A percentile compares a stretch with the other conserved stretches of the same genome.
phyloP scores from a whole-genome alignment of 2,113 vertebrate genomes.

The Stomatorhinus ivindoensis region DNA sequence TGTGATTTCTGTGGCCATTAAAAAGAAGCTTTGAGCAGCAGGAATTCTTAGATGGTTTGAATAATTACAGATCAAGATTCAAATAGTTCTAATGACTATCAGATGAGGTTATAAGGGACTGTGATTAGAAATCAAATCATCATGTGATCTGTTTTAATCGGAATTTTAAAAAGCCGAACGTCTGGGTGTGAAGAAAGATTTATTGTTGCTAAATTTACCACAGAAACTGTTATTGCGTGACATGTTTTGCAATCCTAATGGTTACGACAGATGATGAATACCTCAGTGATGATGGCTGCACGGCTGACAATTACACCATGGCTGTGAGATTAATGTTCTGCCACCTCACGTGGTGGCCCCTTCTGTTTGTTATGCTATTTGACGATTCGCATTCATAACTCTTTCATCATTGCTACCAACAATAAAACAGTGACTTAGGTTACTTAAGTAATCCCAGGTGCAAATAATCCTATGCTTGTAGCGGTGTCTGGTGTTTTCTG shows the following conservation, averaged over 20 bases:
- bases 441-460: not conserved
- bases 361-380: not conserved
- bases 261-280: constrained; percentile 25
- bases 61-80: not conserved
- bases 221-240: not conserved
- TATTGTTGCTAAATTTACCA: constrained; percentile 10
- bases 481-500: not conserved
- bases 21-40: not conserved
- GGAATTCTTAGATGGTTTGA: not conserved
- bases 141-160: not conserved
- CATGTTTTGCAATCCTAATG: constrained; percentile 16
- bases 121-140: constrained; percentile 1
- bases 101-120: not conserved
- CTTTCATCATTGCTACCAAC: not conserved
- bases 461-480: not conserved
- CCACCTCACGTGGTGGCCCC: not conserved
- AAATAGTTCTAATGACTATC: not conserved
- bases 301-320: constrained; percentile 17
- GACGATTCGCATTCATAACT: not conserved
- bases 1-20: not conserved
- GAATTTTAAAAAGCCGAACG: not conserved
- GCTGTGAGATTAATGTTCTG: constrained; percentile 23
- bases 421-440: not conserved
- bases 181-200: constrained; percentile 11
- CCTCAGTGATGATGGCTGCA: constrained; percentile 11